Base-by-base conservation (phyloP, 2,797 vertebrate species). In the Rhinoraja longicauda region DNA sequence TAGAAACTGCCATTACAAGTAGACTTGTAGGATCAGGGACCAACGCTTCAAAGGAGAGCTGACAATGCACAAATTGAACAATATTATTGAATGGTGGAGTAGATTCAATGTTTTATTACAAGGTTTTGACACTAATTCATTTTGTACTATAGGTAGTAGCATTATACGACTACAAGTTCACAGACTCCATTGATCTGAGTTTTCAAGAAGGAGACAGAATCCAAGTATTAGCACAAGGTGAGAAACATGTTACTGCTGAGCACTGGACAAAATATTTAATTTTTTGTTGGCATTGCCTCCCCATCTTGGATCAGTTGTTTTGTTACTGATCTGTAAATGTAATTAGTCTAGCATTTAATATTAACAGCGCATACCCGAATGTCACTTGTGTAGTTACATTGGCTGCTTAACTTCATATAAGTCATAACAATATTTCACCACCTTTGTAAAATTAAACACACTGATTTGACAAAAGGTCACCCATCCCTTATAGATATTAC, bases 181-280 rank as follows among this genome's bases (percentile, higher is more conserved):
- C 96, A 0, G 97, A 97, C 39, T 97, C 98, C 0, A 98, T 98
- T 93, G 99, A 99, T 95, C 96, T 99, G 93, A 95, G 93, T 7
- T 99, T 99, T 93, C 93, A 96, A 10, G 93, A 97, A 93, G 99
- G 99, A 75, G 98, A 99, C 1, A 70, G 88, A 0, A 99, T 99
- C 94, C 95, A 95, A 29, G 62, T 99, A 67, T 94, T 99, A 86
- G 97, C 97, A 8, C 96, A 94, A 96, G 97, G 99, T 99, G 95
- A 0, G 62, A 45, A n/a, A 17, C 6, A 75, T 29, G 4, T 62
- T 59, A 64, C 15, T 88, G 4, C n/a, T 1, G 5, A 77, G 32
- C 17, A 59, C 57, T 21, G 9, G 24, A 59, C 19, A 24, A 62
- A 64, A 88, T 88, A 19, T 64, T 64, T 88, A 67, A 17, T 3